phyloP scores from a whole-genome alignment of 2,797 vertebrate species.

The Remorina albescens region DNA sequence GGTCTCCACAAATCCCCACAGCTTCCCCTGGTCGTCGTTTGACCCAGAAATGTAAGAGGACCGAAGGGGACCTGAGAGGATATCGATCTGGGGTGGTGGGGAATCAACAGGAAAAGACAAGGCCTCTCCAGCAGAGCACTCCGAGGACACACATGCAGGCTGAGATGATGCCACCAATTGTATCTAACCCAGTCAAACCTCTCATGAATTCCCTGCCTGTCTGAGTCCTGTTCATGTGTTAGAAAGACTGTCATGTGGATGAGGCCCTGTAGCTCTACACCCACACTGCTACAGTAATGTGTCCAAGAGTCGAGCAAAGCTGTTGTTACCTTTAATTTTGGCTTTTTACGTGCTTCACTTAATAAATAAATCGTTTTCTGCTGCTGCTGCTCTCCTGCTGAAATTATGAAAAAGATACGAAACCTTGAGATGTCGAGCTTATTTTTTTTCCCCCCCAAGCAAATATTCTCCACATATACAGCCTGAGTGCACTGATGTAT shows the following conservation, averaged over 20 bases:
- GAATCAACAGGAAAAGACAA: constrained; percentile 68
- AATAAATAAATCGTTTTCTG: background rate
- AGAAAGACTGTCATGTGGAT: constrained; percentile 7
- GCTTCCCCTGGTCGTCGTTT: constrained; percentile 66
- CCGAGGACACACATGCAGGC: constrained; percentile 13
- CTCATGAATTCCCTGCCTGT: constrained; percentile 9
- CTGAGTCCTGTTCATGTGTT: constrained; percentile 7
- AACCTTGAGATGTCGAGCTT: too few species aligned
- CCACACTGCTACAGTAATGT: background rate
- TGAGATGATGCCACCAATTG: constrained; percentile 27
- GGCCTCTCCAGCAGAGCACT: constrained; percentile 24
- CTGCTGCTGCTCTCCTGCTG: background rate
- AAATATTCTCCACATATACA: too few species aligned
- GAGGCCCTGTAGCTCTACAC: too few species aligned
- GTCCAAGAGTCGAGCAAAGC: background rate
- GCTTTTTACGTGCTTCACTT: background rate
- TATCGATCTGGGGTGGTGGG: constrained; percentile 62
- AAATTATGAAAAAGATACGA: too few species aligned
- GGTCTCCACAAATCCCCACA: constrained; percentile 59
- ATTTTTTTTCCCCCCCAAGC: too few species aligned
- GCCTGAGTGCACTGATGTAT: too few species aligned
- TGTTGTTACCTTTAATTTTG: background rate
- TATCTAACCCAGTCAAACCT: constrained; percentile 22
- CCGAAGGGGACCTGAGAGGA: constrained; percentile 53
- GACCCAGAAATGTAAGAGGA: constrained; percentile 58